Percentiles rank a stretch among this genome's conserved stretches.
Conservation (phyloP, 1,140 invertebrate genomes). For the Euura saliciscinereae region DNA sequence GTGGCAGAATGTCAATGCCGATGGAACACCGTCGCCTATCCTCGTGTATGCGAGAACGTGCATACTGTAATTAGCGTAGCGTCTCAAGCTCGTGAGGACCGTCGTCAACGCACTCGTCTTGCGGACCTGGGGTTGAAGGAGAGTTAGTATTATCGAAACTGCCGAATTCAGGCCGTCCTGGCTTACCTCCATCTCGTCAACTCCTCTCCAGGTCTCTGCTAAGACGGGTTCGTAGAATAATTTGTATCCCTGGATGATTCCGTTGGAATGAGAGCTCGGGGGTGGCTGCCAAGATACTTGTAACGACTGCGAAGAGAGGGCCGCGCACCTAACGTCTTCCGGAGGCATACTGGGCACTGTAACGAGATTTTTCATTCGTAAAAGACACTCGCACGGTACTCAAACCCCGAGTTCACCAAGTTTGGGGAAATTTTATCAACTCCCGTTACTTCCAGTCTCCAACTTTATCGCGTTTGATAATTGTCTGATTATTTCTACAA, state of each 20-base stretch:
- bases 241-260: slow-evolving; percentile 84
- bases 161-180: not conserved
- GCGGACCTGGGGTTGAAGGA: slow-evolving; percentile 42
- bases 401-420: no score
- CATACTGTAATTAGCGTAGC: slow-evolving; percentile 87
- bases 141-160: slow-evolving; percentile 8
- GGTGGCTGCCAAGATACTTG: slow-evolving; percentile 88
- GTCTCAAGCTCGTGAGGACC: slow-evolving; percentile 71
- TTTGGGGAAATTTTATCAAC: no score
- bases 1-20: slow-evolving; percentile 73
- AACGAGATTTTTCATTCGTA: slow-evolving; percentile 24
- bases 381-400: not conserved
- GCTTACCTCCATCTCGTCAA: slow-evolving; percentile 67
- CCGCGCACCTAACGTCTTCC: slow-evolving; percentile 73
- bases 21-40: slow-evolving; percentile 79
- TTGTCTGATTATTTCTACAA: no score
- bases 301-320: slow-evolving; percentile 75
- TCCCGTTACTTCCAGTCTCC: no score
- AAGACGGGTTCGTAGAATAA: slow-evolving; percentile 72
- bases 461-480: no score
- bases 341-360: slow-evolving; percentile 76
- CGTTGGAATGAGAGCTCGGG: slow-evolving; percentile 75
- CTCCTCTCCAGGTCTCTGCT: slow-evolving; percentile 63
- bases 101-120: slow-evolving; percentile 74
- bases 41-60: slow-evolving; percentile 83